Evolutionary conservation across 2,797 vertebrate species (phyloP).

Genomic region (Danio tinwini): DNA sequence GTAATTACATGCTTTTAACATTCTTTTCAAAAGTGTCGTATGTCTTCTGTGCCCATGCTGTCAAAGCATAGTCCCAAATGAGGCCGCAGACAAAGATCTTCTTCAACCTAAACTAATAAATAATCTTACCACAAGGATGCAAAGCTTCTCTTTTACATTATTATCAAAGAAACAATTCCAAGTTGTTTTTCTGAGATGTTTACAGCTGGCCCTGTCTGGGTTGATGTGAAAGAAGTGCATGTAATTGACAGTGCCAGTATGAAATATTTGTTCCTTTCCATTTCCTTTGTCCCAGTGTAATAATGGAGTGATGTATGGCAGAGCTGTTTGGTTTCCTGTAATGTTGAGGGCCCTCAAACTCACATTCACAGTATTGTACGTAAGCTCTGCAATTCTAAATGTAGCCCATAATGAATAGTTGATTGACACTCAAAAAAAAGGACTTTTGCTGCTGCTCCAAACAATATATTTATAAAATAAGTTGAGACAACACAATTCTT

Average conservation of each 20-base stretch:
- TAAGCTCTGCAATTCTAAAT: conserved; percentile 61
- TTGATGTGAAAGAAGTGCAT: conserved; percentile 39
- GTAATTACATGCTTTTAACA: conserved; percentile 71
- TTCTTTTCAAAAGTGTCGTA: conserved; percentile 70
- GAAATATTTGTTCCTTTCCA: conserved; percentile 23
- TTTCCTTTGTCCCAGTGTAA: conserved; percentile 30
- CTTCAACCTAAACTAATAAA: conserved; percentile 75
- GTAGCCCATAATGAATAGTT: conserved; percentile 8
- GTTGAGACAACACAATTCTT: no score
- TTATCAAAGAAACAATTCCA: conserved; percentile 68
- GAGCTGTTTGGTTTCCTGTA: conserved; percentile 42
- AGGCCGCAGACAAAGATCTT: conserved; percentile 72
- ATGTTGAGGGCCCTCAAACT: conserved; percentile 3
- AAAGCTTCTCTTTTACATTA: conserved; percentile 57
- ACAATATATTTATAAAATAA: no score
- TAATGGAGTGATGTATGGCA: conserved; percentile 44
- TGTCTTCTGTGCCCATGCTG: conserved; percentile 64
- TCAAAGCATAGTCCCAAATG: conserved; percentile 64
- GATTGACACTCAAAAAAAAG: conserved; percentile 39
- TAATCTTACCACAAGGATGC: conserved; percentile 60
- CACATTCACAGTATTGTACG: conserved; percentile 61
- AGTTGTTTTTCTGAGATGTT: conserved; percentile 61
- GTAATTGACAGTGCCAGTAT: conserved; percentile 38
- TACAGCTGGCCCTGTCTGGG: conserved; percentile 49
- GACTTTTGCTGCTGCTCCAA: not conserved